Evolutionary conservation across 1,140 invertebrate species (phyloP).

Genomic region (Caenorhabditis remanei): DNA sequence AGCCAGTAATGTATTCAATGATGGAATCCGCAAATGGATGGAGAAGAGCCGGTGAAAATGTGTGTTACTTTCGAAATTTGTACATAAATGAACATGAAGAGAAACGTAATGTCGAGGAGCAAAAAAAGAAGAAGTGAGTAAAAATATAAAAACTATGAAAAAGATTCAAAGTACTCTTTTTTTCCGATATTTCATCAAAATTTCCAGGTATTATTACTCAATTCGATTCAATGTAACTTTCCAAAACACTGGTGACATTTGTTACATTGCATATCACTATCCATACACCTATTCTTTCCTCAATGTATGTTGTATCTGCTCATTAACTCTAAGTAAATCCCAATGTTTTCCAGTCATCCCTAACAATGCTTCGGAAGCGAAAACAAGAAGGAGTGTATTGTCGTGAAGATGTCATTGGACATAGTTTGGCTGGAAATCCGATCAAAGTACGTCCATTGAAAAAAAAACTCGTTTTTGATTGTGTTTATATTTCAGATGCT

Average conservation of each 20-base stretch:
- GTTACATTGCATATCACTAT: constrained; percentile 95
- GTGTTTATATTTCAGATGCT: constrained; percentile 87
- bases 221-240: constrained; percentile 93
- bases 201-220: constrained; percentile 84
- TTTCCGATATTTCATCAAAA: neutral
- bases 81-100: constrained; percentile 72
- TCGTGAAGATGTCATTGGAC: constrained; percentile 55
- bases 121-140: constrained; percentile 49
- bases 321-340: constrained; percentile 79
- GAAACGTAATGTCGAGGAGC: constrained; percentile 54
- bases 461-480: constrained; percentile 78
- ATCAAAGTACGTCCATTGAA: constrained; percentile 74
- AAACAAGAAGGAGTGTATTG: constrained; percentile 25
- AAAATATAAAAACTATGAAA: no score
- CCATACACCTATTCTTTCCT: constrained; percentile 92
- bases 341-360: constrained; percentile 83
- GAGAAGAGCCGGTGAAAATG: constrained; percentile 84
- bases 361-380: constrained; percentile 68
- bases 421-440: constrained; percentile 48
- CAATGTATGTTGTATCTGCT: constrained; percentile 80
- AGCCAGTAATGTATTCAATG: constrained; percentile 90
- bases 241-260: constrained; percentile 88
- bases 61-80: constrained; percentile 85
- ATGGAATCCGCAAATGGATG: constrained; percentile 84
- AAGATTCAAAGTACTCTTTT: neutral